Evolutionary conservation across 2,113 vertebrate species (phyloP), one percentile per base, ranked within the genome.

Genomic region (Hiodon tergisus): DNA sequence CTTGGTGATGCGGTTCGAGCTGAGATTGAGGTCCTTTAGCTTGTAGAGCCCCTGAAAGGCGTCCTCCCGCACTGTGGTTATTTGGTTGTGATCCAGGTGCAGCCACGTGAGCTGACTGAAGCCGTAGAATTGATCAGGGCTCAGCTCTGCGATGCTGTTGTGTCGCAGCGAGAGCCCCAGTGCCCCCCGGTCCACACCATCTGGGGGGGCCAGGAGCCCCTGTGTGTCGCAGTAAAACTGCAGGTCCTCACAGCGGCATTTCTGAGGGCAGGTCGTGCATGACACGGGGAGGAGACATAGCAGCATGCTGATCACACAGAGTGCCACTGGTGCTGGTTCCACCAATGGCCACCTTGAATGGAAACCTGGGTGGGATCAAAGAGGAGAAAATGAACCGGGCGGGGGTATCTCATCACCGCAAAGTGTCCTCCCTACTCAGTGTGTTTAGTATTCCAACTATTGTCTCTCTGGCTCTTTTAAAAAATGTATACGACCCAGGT

Each of bases 281-380:
- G 95, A 94, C 89, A 93, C 93, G 91, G 94, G 94, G 92, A 93
- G 92, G 92, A 95, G 93, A 92, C 96, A 95, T 90, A 95, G 93
- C 84, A 98, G 92, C 95, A 98, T 95, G 91, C 95, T 95, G 93
- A 97, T 96, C 94, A 95, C 93, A 95, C 93, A 95, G 90, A 97
- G 89, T 94, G 94, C 95, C 94, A 91, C 93, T 93, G 96, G 94
- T 95, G 96, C 93, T 94, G 91, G 93, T 95, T 95, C 96, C 95
- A 95, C 96, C 95, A 98, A 96, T 95, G 94, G 94, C 96, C 96
- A 96, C 95, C 95, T 98, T 95, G 97, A 98, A 98, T 97, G 96
- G 95, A 97, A 98, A 96, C 96, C 96, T 98, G 94, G 92, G 93
- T 93, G 93, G 89, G 94, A 90, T 95, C 91, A 88, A 89, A 89